Base-by-base conservation (phyloP, 2,888 invertebrate genomes). In the Dryobota labecula region DNA sequence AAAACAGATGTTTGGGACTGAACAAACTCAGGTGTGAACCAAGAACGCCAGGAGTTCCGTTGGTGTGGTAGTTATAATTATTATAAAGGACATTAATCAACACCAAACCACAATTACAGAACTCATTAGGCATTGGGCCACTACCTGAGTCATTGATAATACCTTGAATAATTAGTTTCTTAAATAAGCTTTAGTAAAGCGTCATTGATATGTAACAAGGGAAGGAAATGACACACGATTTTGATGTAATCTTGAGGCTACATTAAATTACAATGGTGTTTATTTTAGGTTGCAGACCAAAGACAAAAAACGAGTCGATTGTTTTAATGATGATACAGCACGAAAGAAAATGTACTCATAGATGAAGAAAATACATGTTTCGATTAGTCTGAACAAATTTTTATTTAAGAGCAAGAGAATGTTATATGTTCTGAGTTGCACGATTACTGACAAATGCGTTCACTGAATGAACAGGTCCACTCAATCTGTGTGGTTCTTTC, bases 211-310 rank as follows among this genome's bases (percentile, higher is more conserved):
- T 15, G 27, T 27, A 38, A 30, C 18, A 18, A 27, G 13, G n/a
- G 13, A 45, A 43, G 36, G 41, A 69, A 41, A 15, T 66, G 65
- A 66, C 20, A 36, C 2, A 68, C 20, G 15, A 33, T 41, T 51
- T 41, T 51, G 15, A 68, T 24, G 3, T 24, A 9, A 24, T 33
- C 33, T 51, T 18, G 4, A 41, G 24, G 41, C 24, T 18, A 33
- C 11, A 13, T 13, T 0, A 15, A 57, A 8, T 71, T 18, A 24
- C 27, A 72, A 47, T 15, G 27, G 24, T 24, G 1, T 1, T 20
- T 41, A 66, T 45, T 71, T 72, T 30, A 7, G 18, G 5, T 30
- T 36, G 11, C 5, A 20, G 4, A 9, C 15, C 24, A 51, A 33
- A 51, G 5, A 5, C 57, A 56, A 41, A 51, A 38, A 7, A 11